phyloP scores from a whole-genome alignment of 2,888 invertebrate species.

The Drosophila peninsularis region DNA sequence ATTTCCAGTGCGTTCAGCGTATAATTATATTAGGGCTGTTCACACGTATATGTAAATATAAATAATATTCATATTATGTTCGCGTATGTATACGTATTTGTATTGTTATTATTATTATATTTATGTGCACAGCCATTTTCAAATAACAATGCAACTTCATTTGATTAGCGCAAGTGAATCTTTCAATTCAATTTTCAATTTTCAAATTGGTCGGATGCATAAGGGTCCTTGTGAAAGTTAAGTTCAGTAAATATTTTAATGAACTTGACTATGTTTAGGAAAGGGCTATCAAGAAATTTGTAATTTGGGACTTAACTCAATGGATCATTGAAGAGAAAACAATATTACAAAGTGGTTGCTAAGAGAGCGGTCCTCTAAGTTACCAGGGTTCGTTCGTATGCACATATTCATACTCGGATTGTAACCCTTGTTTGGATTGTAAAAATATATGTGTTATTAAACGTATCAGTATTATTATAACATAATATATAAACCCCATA shows the following conservation, averaged over 20 bases:
- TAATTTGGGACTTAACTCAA: slow-evolving; percentile 24
- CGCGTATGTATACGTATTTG: background rate
- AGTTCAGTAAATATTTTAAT: slow-evolving; percentile 50
- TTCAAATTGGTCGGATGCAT: slow-evolving; percentile 4
- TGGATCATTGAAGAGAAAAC: slow-evolving; percentile 29
- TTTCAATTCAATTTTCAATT: background rate
- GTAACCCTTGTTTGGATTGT: slow-evolving; percentile 11
- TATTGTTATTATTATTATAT: background rate
- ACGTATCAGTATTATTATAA: background rate
- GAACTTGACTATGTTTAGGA: slow-evolving; percentile 30
- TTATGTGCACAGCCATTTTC: background rate
- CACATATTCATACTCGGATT: background rate
- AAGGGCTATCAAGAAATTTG: slow-evolving; percentile 18
- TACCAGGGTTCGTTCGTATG: too few relatives aligned
- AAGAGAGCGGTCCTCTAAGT: slow-evolving; percentile 25
- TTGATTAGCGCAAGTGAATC: background rate
- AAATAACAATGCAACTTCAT: background rate
- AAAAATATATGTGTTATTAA: background rate
- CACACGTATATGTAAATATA: background rate
- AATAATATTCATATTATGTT: background rate
- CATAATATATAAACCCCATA: background rate
- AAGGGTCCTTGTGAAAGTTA: slow-evolving; percentile 33
- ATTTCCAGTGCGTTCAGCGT: too few relatives aligned
- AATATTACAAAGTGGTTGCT: slow-evolving; percentile 46
- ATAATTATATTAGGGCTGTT: too few relatives aligned